Base-by-base conservation (phyloP, 2,797 vertebrate species). In the Sylvia borin region DNA sequence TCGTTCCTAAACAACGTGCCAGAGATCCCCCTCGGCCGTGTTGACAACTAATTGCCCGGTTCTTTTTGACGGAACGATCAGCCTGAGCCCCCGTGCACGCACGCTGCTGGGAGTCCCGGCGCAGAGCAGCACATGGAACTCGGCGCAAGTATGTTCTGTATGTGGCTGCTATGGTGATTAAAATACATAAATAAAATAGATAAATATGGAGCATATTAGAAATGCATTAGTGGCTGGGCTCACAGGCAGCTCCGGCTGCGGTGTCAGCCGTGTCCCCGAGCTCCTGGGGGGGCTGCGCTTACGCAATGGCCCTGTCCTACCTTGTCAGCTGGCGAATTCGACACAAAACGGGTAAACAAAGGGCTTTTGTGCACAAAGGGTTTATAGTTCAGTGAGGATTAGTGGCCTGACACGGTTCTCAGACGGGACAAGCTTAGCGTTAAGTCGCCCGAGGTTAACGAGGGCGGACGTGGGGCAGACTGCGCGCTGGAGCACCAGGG, bases 81-180 rank as follows among this genome's bases (percentile, higher is more conserved):
- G 81, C 34, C 18, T 9, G 38, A 40, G 32, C 85, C 58, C 40
- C 42, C 1, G 8, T 54, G 73, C 76, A 17, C 11, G 50, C 67
- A 38, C 65, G 26, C 51, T 29, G 62, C 83, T 75, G 36, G 9
- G 50, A 70, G 89, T 53, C 6, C 0, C 2, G 55, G 54, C 78
- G 31, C 86, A 31, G 76, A 81, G 55, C 90, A 60, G 75, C 90
- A 25, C 87, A 12, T 4, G 90, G 90, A 81, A 25, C 88, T 53
- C n/a, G 3, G 36, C 14, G 61, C 93, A 88, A 88, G 55, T 89
- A 91, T 89, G 92, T 96, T 70, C 80, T 94, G 65, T 90, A 93
- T 95, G 95, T 85, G 83, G 95, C 96, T 95, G 95, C 95, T 92
- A 93, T 96, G 95, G 92, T 88, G 93, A 96, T 95, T 90, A 89